Evolutionary conservation across 2,113 vertebrate genomes (phyloP).

Genomic region (Talpa occidentalis): DNA sequence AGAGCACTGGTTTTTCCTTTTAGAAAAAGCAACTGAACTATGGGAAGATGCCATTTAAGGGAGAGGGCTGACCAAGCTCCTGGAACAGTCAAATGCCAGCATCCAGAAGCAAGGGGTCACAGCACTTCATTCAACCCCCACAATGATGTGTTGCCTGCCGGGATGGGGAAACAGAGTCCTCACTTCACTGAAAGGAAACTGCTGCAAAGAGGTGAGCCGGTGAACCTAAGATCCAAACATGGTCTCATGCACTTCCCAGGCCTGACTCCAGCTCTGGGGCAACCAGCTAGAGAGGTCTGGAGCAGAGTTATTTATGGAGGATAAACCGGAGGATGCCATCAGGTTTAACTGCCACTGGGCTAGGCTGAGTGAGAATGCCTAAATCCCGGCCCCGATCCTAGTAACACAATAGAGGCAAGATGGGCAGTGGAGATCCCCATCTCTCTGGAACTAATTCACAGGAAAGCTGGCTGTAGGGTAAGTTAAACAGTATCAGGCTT

Average conservation of each 20-base stretch:
- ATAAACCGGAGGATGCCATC: not conserved
- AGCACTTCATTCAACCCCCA: not conserved
- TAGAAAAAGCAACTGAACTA: conserved; percentile 63
- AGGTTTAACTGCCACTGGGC: not conserved
- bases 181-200: not conserved
- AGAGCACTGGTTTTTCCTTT: not conserved
- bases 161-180: not conserved
- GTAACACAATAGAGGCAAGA: not conserved
- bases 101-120: accelerated
- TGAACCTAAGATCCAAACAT: not conserved
- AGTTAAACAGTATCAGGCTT: no score
- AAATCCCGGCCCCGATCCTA: not conserved
- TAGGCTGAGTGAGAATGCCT: not conserved
- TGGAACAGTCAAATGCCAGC: not conserved
- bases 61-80: not conserved
- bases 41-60: not conserved
- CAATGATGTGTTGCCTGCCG: not conserved
- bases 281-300: not conserved
- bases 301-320: not conserved
- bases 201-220: not conserved
- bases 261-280: not conserved
- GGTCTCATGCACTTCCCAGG: not conserved
- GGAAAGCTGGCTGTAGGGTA: not conserved
- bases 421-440: accelerated
- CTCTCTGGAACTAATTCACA: not conserved